Base-by-base conservation (phyloP, 1,140 invertebrate genomes). In the Solen grandis region DNA sequence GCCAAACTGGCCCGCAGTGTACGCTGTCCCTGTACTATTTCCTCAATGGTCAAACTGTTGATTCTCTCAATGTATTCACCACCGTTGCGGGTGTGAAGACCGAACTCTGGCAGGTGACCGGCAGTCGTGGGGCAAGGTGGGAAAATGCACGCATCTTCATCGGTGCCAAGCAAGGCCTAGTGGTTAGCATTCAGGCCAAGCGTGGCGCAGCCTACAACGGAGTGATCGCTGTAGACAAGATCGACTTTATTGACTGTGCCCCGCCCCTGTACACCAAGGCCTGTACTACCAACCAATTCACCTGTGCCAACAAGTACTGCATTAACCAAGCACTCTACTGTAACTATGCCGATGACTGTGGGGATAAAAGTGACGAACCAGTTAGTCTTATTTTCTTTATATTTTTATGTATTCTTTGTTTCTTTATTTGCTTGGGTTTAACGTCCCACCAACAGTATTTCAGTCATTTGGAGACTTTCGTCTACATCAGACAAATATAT, bases 1-100 rank as follows among this genome's bases (percentile, higher is more conserved):
- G 83, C 0, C 60, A 81, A n/a, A 88, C 88, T 27, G 88, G 88
- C 19, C 85, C 88, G 10, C 84, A 88, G 50, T 90, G 88, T 80
- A 70, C 55, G 29, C 60, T 90, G 22, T 54, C 69, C 13, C 82
- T 89, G n/a, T 87, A 62, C 33, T 90, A 90, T 63, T 84, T 77
- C 66, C 89, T 90, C 86, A 55, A 77, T 57, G 89, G 88, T 54
- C 72, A 57, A n/a, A 52, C 76, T 27, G 75, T 85, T 4, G 86
- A 86, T 36, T 66, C 81, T 13, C 81, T 90, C 13, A 84, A 88
- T 38, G 85, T 88, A 2, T 85, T 75, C n/a, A 62, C 60, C 8
- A 70, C 65, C 1, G 65, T 65, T 16, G 65, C 82, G n/a, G 81
- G 73, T 36, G 57, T 75, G 27, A 84, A 55, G 35, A 65, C 63